Base-by-base conservation (phyloP, 2,113 vertebrate genomes). In the Vulpes vulpes region DNA sequence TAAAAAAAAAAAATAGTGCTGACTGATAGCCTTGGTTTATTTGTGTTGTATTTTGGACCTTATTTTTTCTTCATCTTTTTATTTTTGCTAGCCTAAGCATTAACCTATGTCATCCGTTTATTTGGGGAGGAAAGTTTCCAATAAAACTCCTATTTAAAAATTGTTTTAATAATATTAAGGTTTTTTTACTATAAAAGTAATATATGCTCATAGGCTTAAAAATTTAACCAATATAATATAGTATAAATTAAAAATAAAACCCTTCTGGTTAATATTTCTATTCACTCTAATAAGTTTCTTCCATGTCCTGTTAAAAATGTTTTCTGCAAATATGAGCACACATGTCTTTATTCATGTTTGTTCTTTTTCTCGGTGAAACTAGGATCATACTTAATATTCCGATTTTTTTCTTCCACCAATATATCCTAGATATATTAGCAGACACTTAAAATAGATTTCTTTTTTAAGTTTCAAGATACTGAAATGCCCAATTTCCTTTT, bases 321-420 rank as follows among this genome's bases (percentile, higher is more conserved):
- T 78, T 9, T 90, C 57, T 94, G 17, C 25, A 3, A 64, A 27
- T 84, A 10, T 94, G 86, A 76, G 15, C 23, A 69, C 19, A 32
- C 20, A 30, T 92, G 12, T 38, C 79, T 85, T 55, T 51, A 43
- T 94, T 82, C 57, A 64, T 83, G 16, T 92, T 32, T 60, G 11
- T 67, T 94, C 25, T 25, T 88, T 95, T n/a, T 85, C 96, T 73
- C 81, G n/a, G 12, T 89, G 64, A 79, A 83, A 78, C n/a, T 74
- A 9, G 14, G 57, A 79, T 88, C 64, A 87, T 83, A 65, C 14
- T 62, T 96, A 78, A 91, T 74, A 69, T 55, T 91, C 16, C 64
- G 12, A 67, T 79, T 43, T 38, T 95, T 92, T 89, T 65, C 22
- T 83, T 83, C 93, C 43, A n/a, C 9, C 23, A 80, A 0, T 92